Percentiles rank a stretch among this genome's conserved stretches.
phyloP scores from a whole-genome alignment of 2,888 invertebrate species.

The Lasiommata megera region DNA sequence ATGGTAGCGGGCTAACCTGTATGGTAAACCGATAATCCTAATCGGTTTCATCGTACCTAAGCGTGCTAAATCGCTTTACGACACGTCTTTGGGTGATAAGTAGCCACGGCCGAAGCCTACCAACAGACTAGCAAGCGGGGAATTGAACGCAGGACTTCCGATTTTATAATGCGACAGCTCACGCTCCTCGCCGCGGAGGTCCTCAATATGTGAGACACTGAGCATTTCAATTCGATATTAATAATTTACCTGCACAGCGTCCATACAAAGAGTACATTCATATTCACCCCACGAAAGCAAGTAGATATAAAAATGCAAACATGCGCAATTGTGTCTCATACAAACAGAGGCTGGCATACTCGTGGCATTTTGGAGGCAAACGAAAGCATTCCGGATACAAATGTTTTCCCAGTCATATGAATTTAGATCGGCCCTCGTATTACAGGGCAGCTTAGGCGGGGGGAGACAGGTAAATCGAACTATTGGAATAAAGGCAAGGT shows the following conservation, averaged over 20 bases:
- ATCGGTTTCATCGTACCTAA: too few relatives aligned
- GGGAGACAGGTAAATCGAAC: constrained; percentile 66
- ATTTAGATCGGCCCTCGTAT: constrained; percentile 71
- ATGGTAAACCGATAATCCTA: too few relatives aligned
- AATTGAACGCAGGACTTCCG: too few relatives aligned
- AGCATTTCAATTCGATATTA: constrained; percentile 21
- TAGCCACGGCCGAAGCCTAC: too few relatives aligned
- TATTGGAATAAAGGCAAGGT: constrained; percentile 57
- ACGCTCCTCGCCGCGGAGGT: too few relatives aligned
- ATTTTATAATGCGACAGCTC: too few relatives aligned
- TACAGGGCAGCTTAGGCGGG: constrained; percentile 65
- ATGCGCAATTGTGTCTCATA: constrained; percentile 75
- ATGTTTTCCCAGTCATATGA: constrained; percentile 75
- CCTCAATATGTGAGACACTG: too few relatives aligned
- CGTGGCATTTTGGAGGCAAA: constrained; percentile 43
- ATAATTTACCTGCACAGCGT: constrained; percentile 63
- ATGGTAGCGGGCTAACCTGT: too few relatives aligned
- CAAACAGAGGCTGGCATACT: constrained; percentile 54
- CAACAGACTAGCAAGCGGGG: too few relatives aligned
- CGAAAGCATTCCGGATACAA: constrained; percentile 66
- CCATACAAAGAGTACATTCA: constrained; percentile 71
- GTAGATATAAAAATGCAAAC: constrained; percentile 79
- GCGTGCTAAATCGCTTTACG: too few relatives aligned
- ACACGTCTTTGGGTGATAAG: too few relatives aligned
- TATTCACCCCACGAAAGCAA: constrained; percentile 77